These are phyloP conservation scores for Columba guinea DNA, from an alignment of 2,797 vertebrate genomes.

Conservation along the genomic window DNA sequence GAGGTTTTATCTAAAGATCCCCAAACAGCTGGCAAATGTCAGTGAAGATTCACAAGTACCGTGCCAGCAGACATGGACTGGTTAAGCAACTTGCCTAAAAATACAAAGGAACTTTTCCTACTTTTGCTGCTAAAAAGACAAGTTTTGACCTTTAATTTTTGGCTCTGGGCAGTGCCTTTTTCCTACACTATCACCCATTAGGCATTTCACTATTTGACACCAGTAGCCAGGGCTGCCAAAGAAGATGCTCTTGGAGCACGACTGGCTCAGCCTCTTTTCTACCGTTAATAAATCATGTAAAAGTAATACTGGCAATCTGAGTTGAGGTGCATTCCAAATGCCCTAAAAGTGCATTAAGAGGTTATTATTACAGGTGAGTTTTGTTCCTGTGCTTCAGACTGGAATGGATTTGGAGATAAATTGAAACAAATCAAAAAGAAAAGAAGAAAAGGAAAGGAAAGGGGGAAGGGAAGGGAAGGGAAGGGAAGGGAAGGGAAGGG, in stretches of 20 bases:
- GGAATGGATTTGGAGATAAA: not conserved
- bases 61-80: not conserved
- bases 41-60: not conserved
- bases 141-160: slow-evolving; percentile 36
- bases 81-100: slow-evolving; percentile 27
- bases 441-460: not conserved
- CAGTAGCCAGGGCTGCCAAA: not conserved
- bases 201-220: slow-evolving; percentile 2
- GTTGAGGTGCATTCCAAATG: not conserved
- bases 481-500: too few species aligned
- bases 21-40: not conserved
- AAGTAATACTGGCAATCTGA: not conserved
- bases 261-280: not conserved
- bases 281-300: not conserved
- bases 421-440: not conserved
- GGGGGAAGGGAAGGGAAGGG: too few species aligned
- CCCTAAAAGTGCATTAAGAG: not conserved
- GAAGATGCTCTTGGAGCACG: not conserved
- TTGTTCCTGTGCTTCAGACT: not conserved
- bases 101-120: not conserved
- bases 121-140: slow-evolving; percentile 37
- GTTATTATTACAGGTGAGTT: not conserved
- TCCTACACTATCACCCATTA: not conserved
- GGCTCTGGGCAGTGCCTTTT: not conserved
- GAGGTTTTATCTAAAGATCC: not conserved